These are phyloP conservation scores for Steinernema scapterisci DNA, from an alignment of 2,888 invertebrate genomes.

Conservation along the genomic window DNA sequence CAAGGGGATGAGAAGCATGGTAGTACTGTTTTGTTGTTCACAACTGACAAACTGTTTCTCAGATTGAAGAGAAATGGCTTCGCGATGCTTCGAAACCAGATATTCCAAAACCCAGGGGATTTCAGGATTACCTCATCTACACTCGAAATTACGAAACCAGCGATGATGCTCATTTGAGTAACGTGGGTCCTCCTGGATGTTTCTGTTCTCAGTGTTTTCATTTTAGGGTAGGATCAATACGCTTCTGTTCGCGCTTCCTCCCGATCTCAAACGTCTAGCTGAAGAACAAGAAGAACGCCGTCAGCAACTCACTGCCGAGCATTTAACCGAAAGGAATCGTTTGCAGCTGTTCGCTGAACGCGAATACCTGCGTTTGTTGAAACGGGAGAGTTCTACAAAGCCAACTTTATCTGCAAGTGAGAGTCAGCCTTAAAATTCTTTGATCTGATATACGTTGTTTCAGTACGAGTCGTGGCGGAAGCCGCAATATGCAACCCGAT, in stretches of 20 bases:
- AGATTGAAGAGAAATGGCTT: constrained; percentile 15
- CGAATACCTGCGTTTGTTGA: not conserved
- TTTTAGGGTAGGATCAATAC: not conserved
- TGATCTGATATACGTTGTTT: not conserved
- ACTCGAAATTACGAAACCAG: not conserved
- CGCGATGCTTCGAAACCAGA: not conserved
- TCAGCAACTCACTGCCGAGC: not conserved
- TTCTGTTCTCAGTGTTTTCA: not conserved
- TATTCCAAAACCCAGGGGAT: not conserved
- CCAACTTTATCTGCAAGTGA: not conserved
- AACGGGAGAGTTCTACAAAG: not conserved
- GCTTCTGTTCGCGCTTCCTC: not conserved
- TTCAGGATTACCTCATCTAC: not conserved
- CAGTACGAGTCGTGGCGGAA: not conserved
- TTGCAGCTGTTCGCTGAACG: constrained; percentile 10
- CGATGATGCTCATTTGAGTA: not conserved
- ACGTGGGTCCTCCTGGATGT: not conserved
- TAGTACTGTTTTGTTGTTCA: not conserved
- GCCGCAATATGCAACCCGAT: not conserved
- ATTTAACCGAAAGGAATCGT: constrained; percentile 4
- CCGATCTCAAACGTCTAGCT: not conserved
- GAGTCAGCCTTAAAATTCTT: not conserved
- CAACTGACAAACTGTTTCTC: not conserved
- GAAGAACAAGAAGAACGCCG: constrained; percentile 13
- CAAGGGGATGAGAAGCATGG: constrained; percentile 10